Conservation (phyloP, 2,797 vertebrate species). For the Brachyrhaphis roseni region DNA sequence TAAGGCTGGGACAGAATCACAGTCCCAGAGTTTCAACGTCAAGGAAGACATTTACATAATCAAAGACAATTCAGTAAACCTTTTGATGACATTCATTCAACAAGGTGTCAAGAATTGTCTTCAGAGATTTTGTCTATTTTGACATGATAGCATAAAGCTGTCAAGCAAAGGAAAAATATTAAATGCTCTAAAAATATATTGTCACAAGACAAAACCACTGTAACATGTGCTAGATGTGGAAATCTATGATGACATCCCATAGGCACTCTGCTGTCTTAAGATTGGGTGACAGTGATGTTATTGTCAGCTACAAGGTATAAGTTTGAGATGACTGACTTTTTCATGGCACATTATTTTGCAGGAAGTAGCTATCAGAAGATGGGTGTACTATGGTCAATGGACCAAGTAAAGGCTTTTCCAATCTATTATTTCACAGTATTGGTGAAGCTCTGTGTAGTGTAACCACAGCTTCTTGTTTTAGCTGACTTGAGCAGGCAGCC, state of each 20-base stretch:
- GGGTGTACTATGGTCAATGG: not conserved
- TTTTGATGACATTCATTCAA: not conserved
- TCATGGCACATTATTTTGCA: not conserved
- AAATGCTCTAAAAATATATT: no score
- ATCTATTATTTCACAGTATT: not conserved
- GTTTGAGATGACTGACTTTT: not conserved
- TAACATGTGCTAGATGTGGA: not conserved
- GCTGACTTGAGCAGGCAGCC: not conserved
- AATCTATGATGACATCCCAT: not conserved
- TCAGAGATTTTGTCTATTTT: not conserved
- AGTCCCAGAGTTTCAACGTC: conserved; percentile 4
- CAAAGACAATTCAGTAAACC: no score
- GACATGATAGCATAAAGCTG: not conserved
- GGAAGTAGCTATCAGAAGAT: not conserved
- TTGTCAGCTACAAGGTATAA: not conserved
- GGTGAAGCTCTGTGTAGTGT: not conserved
- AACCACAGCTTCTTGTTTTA: not conserved
- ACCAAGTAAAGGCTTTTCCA: not conserved
- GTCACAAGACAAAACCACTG: no score
- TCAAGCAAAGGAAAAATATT: no score
- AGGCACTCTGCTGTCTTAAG: not conserved
- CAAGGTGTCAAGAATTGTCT: not conserved
- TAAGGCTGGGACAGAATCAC: conserved; percentile 28
- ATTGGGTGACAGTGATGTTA: not conserved
- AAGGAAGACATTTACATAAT: not conserved